These are phyloP conservation scores for Congeria kusceri DNA, from an alignment of 2,888 invertebrate species.

Conservation along the genomic window DNA sequence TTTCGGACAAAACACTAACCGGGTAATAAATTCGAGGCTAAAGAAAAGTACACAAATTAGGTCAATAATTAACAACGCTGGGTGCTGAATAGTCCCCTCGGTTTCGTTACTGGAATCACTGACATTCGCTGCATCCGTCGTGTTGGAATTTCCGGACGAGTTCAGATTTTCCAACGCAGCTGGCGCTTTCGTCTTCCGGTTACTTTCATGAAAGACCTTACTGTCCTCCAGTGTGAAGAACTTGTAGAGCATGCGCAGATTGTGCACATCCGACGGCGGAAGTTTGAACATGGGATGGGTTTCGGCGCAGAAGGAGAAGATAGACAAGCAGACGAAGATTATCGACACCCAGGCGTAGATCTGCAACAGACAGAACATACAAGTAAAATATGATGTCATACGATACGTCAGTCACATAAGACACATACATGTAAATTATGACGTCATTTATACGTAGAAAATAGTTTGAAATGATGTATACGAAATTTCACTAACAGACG, in stretches of 20 bases:
- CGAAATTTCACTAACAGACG: too few relatives aligned
- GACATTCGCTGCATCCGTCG: not conserved
- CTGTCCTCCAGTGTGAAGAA: conserved; percentile 61
- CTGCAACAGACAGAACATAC: conserved; percentile 71
- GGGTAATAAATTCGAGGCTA: conserved; percentile 79
- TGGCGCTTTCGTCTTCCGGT: conserved; percentile 13
- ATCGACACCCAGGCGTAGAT: conserved; percentile 81
- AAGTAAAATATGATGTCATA: too few relatives aligned
- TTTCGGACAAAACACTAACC: conserved; percentile 80
- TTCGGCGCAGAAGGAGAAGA: conserved; percentile 82
- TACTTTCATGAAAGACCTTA: conserved; percentile 17
- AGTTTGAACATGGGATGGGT: conserved; percentile 78
- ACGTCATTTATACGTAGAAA: too few relatives aligned
- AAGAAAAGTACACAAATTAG: conserved; percentile 81
- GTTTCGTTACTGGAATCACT: conserved; percentile 5
- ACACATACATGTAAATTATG: too few relatives aligned
- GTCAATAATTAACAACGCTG: conserved; percentile 80
- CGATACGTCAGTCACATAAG: too few relatives aligned
- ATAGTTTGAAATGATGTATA: too few relatives aligned
- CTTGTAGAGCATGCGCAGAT: conserved; percentile 50
- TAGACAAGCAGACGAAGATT: conserved; percentile 80
- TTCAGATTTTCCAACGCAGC: not conserved
- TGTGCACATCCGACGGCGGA: conserved; percentile 53
- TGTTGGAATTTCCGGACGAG: conserved; percentile 1
- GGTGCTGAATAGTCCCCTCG: conserved; percentile 71